Conservation (phyloP, 1,140 invertebrate species). For the Drosophila kohkoa region DNA sequence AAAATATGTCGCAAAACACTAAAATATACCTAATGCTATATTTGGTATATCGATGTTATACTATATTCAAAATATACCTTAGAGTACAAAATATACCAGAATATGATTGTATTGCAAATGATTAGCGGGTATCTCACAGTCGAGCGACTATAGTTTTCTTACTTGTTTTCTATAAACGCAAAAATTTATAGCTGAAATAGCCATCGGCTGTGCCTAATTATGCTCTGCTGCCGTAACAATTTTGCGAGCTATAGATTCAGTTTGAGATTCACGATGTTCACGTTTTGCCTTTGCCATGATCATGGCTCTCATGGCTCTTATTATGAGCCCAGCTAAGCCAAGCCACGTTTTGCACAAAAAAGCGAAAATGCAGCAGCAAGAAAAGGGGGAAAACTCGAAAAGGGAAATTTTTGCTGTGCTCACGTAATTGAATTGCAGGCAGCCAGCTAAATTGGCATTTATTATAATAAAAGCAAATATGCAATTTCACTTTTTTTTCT, state of each 20-base stretch:
- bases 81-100: too few species aligned
- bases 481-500: conserved; percentile 70
- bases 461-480: conserved; percentile 84
- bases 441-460: conserved; percentile 81
- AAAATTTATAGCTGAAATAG: conserved; percentile 60
- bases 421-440: conserved; percentile 81
- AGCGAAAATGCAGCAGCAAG: conserved; percentile 27
- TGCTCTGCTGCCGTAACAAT: conserved; percentile 40
- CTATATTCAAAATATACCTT: too few species aligned
- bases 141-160: too few species aligned
- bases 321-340: conserved; percentile 49
- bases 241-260: conserved; percentile 29
- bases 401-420: conserved; percentile 78
- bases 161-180: conserved; percentile 38
- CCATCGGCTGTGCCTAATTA: conserved; percentile 43
- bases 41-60: too few species aligned
- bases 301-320: conserved; percentile 59
- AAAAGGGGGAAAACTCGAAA: conserved; percentile 45
- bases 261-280: conserved; percentile 61
- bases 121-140: too few species aligned
- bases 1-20: too few species aligned
- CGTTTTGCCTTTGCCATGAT: conserved; percentile 54
- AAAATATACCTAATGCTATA: too few species aligned
- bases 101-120: too few species aligned
- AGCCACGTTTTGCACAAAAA: conserved; percentile 61